These are phyloP conservation scores for Enteromius unitaeniatus DNA, from an alignment of 2,797 vertebrate species.

Conservation along the genomic window DNA sequence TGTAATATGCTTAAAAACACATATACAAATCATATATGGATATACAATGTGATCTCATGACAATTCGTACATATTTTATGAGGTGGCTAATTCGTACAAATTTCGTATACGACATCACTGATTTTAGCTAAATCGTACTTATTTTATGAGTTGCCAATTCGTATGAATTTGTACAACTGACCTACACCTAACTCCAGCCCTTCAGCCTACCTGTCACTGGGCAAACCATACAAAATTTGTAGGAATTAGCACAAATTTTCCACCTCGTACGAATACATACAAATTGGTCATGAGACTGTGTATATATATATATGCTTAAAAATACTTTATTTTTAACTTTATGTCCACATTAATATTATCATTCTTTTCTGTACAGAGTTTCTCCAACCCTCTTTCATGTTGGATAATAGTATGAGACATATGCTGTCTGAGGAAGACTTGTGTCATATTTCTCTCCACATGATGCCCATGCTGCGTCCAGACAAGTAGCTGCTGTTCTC, in stretches of 20 bases:
- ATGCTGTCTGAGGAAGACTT: constrained; percentile 43
- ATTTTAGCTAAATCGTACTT: too few relatives aligned
- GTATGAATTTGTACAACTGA: too few relatives aligned
- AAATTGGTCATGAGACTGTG: too few relatives aligned
- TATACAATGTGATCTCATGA: not conserved
- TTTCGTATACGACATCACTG: too few relatives aligned
- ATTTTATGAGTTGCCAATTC: too few relatives aligned
- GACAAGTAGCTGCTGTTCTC: constrained; percentile 29
- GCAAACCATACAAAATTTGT: too few relatives aligned
- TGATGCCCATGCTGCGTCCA: constrained; percentile 41
- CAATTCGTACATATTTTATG: too few relatives aligned
- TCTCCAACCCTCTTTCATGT: not conserved
- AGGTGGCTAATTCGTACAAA: too few relatives aligned
- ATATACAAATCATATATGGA: not conserved
- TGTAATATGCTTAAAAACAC: not conserved
- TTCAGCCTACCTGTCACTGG: too few relatives aligned
- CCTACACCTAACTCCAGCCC: too few relatives aligned
- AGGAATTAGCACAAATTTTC: too few relatives aligned
- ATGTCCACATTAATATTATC: constrained; percentile 5
- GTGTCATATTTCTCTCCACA: constrained; percentile 42
- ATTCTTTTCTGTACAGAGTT: not conserved
- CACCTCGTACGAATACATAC: too few relatives aligned
- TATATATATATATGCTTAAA: not conserved
- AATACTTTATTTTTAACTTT: not conserved
- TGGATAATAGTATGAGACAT: constrained; percentile 39